Evolutionary conservation across 2,797 vertebrate genomes (phyloP).

Genomic region (Eulemur rubriventer): DNA sequence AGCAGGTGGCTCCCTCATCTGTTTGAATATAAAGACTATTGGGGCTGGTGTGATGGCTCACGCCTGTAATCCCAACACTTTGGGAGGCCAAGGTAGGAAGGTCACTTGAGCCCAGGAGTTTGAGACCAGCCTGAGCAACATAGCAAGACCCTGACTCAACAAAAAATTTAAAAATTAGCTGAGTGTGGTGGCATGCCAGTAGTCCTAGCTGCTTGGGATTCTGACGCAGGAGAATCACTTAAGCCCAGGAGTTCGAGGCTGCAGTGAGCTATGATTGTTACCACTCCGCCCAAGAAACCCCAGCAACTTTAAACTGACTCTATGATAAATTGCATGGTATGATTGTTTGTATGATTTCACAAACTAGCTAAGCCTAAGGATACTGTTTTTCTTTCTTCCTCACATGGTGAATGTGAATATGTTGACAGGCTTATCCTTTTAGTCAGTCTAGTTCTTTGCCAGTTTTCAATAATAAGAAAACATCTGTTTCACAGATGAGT

Average conservation of each 20-base stretch:
- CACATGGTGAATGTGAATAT: background rate
- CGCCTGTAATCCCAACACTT: background rate
- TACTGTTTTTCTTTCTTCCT: background rate
- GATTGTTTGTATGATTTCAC: slow-evolving; percentile 1
- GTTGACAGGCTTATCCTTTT: background rate
- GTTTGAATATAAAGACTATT: background rate
- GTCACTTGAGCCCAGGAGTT: background rate
- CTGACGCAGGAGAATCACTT: background rate
- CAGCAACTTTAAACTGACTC: background rate
- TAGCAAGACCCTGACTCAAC: background rate
- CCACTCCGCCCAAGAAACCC: background rate
- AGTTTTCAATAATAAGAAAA: slow-evolving; percentile 15
- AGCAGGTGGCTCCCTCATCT: background rate
- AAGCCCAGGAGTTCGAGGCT: background rate
- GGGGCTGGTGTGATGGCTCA: background rate
- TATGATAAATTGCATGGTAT: background rate
- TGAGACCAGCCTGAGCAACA: background rate
- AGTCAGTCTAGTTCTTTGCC: slow-evolving; percentile 22
- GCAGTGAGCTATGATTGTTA: background rate
- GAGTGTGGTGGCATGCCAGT: background rate
- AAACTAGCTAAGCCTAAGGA: background rate
- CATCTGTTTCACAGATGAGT: slow-evolving; percentile 43
- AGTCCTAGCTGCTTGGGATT: background rate
- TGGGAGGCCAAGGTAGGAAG: background rate
- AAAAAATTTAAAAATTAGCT: background rate